A percentile compares a stretch with the other conserved stretches of the same genome.
Conservation (phyloP, 2,797 vertebrate genomes). For the Notamacropus eugenii region DNA sequence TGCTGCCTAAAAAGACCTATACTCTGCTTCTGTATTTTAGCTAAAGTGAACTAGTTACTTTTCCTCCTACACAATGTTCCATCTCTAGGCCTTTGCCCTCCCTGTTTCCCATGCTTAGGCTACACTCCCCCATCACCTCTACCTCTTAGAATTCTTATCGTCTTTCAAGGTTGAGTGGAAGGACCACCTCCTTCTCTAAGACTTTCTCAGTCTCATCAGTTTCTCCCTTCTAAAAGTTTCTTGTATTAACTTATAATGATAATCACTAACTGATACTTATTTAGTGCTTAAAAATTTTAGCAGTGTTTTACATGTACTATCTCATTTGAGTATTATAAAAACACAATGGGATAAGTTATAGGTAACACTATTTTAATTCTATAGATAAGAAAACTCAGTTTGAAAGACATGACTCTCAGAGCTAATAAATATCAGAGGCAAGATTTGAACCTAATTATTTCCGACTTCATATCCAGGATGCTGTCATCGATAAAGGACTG, state of each 20-base stretch:
- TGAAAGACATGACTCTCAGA: not conserved
- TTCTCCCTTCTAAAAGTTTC: not conserved
- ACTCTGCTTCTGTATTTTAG: not conserved
- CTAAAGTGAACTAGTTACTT: not conserved
- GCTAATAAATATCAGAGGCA: not conserved
- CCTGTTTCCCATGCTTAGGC: not conserved
- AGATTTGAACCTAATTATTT: not conserved
- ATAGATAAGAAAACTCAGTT: not conserved
- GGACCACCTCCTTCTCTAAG: not conserved
- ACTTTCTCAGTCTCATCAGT: not conserved
- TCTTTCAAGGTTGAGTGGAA: not conserved
- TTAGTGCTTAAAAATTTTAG: not conserved
- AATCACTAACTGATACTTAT: not conserved
- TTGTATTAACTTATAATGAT: not conserved
- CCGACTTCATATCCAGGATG: not conserved
- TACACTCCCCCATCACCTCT: not conserved
- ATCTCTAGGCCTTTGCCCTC: not conserved
- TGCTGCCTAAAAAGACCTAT: constrained; percentile 12
- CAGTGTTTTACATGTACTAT: not conserved
- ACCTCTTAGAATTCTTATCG: not conserved
- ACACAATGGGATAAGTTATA: not conserved
- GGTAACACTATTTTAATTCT: not conserved
- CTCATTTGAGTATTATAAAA: not conserved
- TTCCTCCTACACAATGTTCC: not conserved
- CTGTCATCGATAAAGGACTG: not conserved